Percentiles rank a stretch among this genome's conserved stretches.
Conservation (phyloP, 2,113 vertebrate genomes). For the Tupaia tana region DNA sequence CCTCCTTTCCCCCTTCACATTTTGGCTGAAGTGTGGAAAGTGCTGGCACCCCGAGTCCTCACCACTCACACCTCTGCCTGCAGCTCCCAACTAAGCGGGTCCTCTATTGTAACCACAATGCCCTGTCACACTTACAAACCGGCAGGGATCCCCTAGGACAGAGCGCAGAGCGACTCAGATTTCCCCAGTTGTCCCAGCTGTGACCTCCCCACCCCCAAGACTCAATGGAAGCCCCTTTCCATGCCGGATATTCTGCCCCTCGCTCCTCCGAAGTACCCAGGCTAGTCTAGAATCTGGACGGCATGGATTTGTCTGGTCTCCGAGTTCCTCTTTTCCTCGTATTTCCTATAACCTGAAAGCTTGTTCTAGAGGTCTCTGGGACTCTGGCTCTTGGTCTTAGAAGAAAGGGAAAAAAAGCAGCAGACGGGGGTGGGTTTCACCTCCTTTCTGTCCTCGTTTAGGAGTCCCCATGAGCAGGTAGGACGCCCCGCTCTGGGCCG, state of each 20-base stretch:
- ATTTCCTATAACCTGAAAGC: not conserved
- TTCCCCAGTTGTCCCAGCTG: not conserved
- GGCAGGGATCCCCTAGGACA: not conserved
- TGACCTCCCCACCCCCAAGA: not conserved
- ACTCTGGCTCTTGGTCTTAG: too few species aligned
- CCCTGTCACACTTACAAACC: not conserved
- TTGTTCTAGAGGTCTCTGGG: not conserved
- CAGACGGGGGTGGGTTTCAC: not conserved
- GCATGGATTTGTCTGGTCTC: not conserved
- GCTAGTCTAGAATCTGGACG: not conserved
- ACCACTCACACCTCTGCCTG: not conserved
- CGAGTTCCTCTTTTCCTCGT: not conserved
- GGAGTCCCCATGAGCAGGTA: fast-evolving
- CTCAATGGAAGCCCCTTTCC: not conserved
- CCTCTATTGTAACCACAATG: not conserved
- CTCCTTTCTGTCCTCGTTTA: not conserved
- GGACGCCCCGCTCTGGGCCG: not conserved
- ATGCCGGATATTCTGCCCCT: not conserved
- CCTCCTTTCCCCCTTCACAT: not conserved
- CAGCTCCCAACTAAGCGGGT: not conserved
- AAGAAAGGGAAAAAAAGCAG: not conserved
- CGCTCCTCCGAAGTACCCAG: not conserved
- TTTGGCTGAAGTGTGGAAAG: not conserved
- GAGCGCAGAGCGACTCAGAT: not conserved
- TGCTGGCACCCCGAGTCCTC: not conserved